phyloP scores from a whole-genome alignment of 1,140 invertebrate species.

The Trachelipus rathkii region DNA sequence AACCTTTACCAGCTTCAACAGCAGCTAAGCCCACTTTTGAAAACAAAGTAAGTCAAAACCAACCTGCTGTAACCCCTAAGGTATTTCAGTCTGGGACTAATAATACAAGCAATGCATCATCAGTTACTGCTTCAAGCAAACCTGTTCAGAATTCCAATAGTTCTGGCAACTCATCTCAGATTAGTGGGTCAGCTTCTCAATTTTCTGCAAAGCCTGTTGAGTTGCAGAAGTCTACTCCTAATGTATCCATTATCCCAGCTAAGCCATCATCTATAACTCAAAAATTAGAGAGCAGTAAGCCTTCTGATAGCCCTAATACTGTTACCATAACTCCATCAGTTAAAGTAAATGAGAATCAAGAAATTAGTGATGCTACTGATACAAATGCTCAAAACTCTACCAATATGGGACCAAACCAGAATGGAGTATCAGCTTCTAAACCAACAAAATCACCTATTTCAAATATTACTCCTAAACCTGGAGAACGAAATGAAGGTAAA shows the following conservation, averaged over 20 bases:
- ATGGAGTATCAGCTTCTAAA: neutral
- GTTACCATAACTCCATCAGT: conserved; percentile 7
- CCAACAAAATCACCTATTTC: neutral
- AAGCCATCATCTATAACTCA: neutral
- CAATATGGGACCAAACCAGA: neutral
- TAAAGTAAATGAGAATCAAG: neutral
- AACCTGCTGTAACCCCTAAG: conserved; percentile 26
- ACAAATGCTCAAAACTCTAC: neutral
- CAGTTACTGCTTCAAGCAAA: conserved; percentile 27
- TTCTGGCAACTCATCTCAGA: conserved; percentile 3
- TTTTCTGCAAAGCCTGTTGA: neutral
- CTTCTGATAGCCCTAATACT: neutral
- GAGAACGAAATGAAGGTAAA: neutral
- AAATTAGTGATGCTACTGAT: neutral
- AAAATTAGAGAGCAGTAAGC: neutral
- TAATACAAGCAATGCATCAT: conserved; percentile 23
- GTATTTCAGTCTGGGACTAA: conserved; percentile 35
- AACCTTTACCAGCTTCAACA: conserved; percentile 7
- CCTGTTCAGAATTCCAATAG: conserved; percentile 19
- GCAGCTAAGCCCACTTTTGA: conserved; percentile 17
- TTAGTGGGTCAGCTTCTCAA: neutral
- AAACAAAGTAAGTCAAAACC: conserved; percentile 13
- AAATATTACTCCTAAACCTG: neutral
- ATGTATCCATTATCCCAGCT: neutral
- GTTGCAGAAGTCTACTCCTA: neutral